Evolutionary conservation across 2,113 vertebrate species (phyloP).

Genomic region (Acanthisitta chloris): DNA sequence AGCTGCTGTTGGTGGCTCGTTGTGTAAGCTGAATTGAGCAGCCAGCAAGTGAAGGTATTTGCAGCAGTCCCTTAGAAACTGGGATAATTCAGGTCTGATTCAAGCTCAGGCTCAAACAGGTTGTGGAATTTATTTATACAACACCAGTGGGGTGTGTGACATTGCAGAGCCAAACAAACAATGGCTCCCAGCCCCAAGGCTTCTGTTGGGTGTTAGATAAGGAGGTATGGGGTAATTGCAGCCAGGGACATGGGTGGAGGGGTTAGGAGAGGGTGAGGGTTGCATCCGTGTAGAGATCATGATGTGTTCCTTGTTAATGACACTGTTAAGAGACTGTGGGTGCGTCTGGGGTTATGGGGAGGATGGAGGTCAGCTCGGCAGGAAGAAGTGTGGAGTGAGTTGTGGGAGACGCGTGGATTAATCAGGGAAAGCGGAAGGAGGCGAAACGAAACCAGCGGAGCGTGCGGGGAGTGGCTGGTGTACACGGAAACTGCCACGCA

Average conservation of each 20-base stretch:
- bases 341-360: background rate
- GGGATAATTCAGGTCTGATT: background rate
- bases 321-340: background rate
- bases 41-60: background rate
- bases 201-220: constrained; percentile 5
- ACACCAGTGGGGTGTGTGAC: background rate
- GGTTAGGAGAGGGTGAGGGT: background rate
- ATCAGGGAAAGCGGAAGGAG: constrained; percentile 10
- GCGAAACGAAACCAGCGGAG: background rate
- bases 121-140: constrained; percentile 47
- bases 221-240: background rate
- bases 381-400: background rate
- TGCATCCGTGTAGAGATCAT: background rate
- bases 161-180: background rate
- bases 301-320: background rate
- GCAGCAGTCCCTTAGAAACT: background rate
- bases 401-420: background rate
- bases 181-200: constrained; percentile 5
- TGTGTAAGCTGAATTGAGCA: fast-evolving
- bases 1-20: background rate
- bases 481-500: fast-evolving
- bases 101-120: constrained; percentile 38
- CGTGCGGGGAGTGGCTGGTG: background rate
- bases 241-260: constrained; percentile 28
- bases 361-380: constrained; percentile 18